Evolutionary conservation across 23 tunicate species (phyloP).

Genomic region (Halocynthia roretzi): DNA sequence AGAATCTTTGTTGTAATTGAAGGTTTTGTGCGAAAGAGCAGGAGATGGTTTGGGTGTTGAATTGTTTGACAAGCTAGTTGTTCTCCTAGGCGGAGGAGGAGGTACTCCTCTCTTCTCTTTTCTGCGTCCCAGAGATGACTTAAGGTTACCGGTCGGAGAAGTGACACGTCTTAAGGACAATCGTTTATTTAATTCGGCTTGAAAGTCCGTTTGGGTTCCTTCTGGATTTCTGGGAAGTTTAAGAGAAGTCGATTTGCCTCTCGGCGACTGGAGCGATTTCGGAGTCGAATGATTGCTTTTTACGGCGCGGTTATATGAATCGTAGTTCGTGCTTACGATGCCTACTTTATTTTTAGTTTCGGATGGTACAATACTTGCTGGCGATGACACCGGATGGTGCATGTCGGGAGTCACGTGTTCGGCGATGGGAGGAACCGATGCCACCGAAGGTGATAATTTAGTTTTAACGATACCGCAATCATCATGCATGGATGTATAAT

Average conservation of each 20-base stretch:
- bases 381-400: background rate
- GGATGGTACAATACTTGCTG: slow-evolving; percentile 7
- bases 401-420: background rate
- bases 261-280: slow-evolving; percentile 16
- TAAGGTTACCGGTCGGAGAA: background rate
- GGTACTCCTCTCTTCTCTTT: slow-evolving; percentile 11
- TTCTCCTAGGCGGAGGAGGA: slow-evolving; percentile 68
- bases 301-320: slow-evolving; percentile 17
- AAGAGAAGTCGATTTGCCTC: slow-evolving; percentile 1
- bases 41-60: slow-evolving; percentile 9
- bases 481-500: slow-evolving; percentile 21
- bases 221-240: background rate
- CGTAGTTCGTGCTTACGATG: background rate
- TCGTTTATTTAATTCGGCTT: slow-evolving; percentile 37
- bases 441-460: slow-evolving; percentile 3
- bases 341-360: background rate
- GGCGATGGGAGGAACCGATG: background rate
- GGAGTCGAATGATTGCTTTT: slow-evolving; percentile 23
- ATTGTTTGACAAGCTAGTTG: slow-evolving; percentile 46
- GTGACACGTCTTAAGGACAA: slow-evolving; percentile 1
- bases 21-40: background rate
- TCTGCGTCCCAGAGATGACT: background rate
- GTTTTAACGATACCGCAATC: slow-evolving; percentile 4
- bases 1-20: too few relatives aligned
- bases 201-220: slow-evolving; percentile 22